phyloP scores from a whole-genome alignment of 92 coral and sea anemone species.

The Muricea muricata region DNA sequence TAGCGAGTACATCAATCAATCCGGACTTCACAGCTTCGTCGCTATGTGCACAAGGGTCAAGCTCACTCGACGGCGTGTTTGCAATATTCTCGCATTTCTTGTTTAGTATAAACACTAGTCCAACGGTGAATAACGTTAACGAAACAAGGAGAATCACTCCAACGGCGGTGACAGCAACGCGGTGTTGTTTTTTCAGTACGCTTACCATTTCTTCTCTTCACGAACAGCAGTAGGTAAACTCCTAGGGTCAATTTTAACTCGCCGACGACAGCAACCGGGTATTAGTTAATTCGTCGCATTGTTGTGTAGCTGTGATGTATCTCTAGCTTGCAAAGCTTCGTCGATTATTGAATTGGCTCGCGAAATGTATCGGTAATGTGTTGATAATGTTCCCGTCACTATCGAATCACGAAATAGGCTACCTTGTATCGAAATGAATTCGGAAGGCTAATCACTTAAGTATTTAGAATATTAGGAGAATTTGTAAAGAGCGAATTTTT shows the following conservation, averaged over 20 bases:
- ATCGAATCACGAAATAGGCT: too few relatives aligned
- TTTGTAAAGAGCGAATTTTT: background rate
- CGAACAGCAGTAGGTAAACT: background rate
- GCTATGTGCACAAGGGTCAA: constrained; percentile 64
- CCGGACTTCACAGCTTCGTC: constrained; percentile 77
- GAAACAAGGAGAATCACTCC: constrained; percentile 31
- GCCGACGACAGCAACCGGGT: background rate
- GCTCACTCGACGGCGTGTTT: background rate
- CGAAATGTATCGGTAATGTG: too few relatives aligned
- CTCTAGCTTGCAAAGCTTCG: too few relatives aligned
- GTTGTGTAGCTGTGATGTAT: too few relatives aligned
- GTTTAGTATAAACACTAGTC: constrained; percentile 35
- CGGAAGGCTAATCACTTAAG: background rate
- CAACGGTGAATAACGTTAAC: constrained; percentile 42
- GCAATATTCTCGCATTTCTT: background rate
- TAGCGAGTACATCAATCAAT: constrained; percentile 61
- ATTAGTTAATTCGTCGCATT: background rate
- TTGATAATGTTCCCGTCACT: too few relatives aligned
- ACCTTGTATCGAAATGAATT: background rate
- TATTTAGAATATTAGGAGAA: background rate
- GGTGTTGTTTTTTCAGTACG: background rate
- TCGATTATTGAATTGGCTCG: too few relatives aligned
- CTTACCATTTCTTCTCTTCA: background rate
- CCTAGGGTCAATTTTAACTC: background rate
- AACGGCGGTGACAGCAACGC: background rate